Evolutionary conservation across 2,113 vertebrate species (phyloP), one percentile per base, ranked within the genome.

Genomic region (Columbina picui): DNA sequence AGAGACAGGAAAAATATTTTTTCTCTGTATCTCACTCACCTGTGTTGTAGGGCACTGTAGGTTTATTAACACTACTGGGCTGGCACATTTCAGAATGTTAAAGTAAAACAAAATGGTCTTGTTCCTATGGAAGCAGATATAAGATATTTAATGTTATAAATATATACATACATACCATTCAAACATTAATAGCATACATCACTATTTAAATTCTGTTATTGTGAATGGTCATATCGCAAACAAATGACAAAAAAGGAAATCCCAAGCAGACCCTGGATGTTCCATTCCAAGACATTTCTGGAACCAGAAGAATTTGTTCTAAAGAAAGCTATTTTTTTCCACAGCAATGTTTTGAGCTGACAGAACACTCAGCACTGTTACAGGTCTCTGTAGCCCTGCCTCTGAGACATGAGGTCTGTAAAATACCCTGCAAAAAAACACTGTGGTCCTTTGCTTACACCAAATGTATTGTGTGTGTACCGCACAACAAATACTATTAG

Each of bases 31-130:
- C 67, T 56, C 22, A 43, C 98, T 98, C 98, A 99, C 99, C 99
- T 99, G 99, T 96, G 98, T 99, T 83, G 99, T 99, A 95, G 99
- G 99, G 98, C 99, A 99, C 98, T 99, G 99, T 56, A 99, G 98
- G 97, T 98, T 99, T 95, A 99, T 98, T 96, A 99, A 97, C 96
- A 99, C 98, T 18, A 98, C 78, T 22, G 99, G 98, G 96, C 96
- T 99, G 95, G 98, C 98, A 98, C 99, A 99, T 97, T 98, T 98
- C 87, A 99, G 97, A 95, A 99, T 98, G 97, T 99, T 99, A 96
- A 99, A 99, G 97, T 99, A 99, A 98, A 99, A 99, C 96, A 99
- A 98, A 98, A 98, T 97, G 88, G 98, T 98, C 98, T 99, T 99
- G 98, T 99, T 99, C 98, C 99, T 99, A 92, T n/a, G 87, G 68